Base-by-base conservation (phyloP, 2,888 invertebrate species). In the Gandaritis pyraliata region DNA sequence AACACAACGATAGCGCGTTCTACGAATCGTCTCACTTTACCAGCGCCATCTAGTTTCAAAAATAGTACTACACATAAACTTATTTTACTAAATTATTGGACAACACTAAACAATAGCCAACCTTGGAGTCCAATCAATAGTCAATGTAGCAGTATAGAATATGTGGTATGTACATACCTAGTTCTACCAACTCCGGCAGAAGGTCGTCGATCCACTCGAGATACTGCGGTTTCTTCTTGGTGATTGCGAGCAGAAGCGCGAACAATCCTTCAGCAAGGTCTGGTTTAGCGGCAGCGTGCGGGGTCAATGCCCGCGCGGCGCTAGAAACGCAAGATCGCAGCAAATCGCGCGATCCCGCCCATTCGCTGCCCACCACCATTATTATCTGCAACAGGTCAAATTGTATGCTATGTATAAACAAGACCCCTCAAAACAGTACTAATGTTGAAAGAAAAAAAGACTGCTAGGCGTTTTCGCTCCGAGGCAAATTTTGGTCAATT, bases 251-350 rank as follows among this genome's bases (percentile, higher is more conserved):
- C 18, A 96, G 86, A 66, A 95, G 83, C 1, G 87, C 76, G 81
- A 96, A 95, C 74, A 96, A 95, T 1, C 93, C 94, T 74, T 96
- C 96, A 45, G 96, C 87, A 18, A 97, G 90, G 76, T 96, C 96
- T 0, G 95, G 91, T 56, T 94, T 85, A 70, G 95, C 95, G 0
- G 95, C 87, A 60, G 95, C 93, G 55, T 95, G 94, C 1, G 33
- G 94, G 88, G 52, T 95, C 75, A 82, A 91, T 78, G 69, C 65
- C 0, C 73, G 74, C 47, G 77, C 87, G 79, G 66, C 80, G 67
- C 55, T 69, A 63, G 58, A 69, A 70, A 83, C 82, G 80, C 80
- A 72, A 18, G 75, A 79, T 45, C 81, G 82, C 18, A 74, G 78
- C 73, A 82, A 81, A 45, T 66, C 81, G 70, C 77, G 75, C 11